Base-by-base conservation (phyloP, 2,888 invertebrate species). In the Ommatoiulus sabulosus region DNA sequence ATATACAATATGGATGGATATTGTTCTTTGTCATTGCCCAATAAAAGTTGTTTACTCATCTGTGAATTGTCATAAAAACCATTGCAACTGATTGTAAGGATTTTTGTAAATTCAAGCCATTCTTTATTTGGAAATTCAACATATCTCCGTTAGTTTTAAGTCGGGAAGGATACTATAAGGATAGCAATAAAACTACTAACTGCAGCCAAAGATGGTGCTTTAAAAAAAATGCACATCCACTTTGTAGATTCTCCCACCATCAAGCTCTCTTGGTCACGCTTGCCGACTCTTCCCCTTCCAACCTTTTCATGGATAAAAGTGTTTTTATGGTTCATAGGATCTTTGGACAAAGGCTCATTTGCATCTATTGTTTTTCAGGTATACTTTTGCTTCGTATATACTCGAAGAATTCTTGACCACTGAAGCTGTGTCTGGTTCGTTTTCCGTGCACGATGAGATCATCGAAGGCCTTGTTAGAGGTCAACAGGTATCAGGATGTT, bases 331-430 rank as follows among this genome's bases (percentile, higher is more conserved):
- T 10, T 63, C 20, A 8, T 72, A 10, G 5, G 24, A 72, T 72
- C 72, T 72, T 24, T 72, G 72, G 72, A 72, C 72, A 72, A 72
- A 72, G 72, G 24, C 20, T 72, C 20, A 72, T 72, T 72, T 72
- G 72, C 72, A 72, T 72, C 72, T 24, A 72, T 72, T 72, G 72
- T 72, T 72, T 72, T 72, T 72, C 72, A 72, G 72, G 72, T 72
- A n/a, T n/a, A 72, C 8, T 72, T 72, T 24, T 20, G 3, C 72
- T 24, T 35, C 35, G 35, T 35, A 35, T 6, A 24, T 7, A 24
- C 72, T 20, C 24, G 72, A 72, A 72, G 24, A 72, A 6, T 72
- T 72, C 72, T 72, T 72, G 72, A 72, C 72, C 72, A 72, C 72
- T 72, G 72, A 24, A 72, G 57, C 57, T 12, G 57, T n/a, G 4